These are phyloP conservation scores for Rhagonycha fulva DNA, from an alignment of 2,888 invertebrate species.

Conservation along the genomic window DNA sequence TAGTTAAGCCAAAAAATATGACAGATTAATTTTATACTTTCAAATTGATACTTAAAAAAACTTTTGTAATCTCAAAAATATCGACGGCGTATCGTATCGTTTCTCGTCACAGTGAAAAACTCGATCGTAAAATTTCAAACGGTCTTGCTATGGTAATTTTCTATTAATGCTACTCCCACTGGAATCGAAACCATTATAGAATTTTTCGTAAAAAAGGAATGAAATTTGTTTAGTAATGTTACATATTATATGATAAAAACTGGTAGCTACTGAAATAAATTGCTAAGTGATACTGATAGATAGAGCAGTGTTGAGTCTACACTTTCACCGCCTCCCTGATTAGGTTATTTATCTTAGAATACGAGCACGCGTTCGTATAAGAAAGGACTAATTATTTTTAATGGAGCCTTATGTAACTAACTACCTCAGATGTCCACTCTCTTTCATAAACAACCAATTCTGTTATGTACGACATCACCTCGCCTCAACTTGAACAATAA, in stretches of 20 bases:
- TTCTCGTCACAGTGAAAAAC: background rate
- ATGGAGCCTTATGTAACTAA: constrained; percentile 48
- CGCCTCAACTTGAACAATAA: background rate
- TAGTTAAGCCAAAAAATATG: background rate
- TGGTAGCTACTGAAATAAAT: constrained; percentile 8
- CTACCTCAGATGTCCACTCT: constrained; percentile 21
- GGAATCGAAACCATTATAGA: background rate
- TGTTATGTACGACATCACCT: background rate
- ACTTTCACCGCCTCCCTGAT: constrained; percentile 44
- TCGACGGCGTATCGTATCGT: background rate
- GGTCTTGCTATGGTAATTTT: background rate
- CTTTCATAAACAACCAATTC: constrained; percentile 18
- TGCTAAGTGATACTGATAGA: constrained; percentile 33
- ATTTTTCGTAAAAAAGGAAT: background rate
- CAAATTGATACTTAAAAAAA: background rate
- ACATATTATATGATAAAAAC: constrained; percentile 14
- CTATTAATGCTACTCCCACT: background rate
- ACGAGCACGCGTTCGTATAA: constrained; percentile 48
- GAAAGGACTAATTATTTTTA: constrained; percentile 53
- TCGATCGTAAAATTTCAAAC: background rate
- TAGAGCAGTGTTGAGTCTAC: constrained; percentile 36
- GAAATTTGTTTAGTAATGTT: constrained; percentile 4
- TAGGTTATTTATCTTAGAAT: constrained; percentile 47
- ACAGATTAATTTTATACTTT: background rate
- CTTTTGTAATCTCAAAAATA: background rate